These are phyloP conservation scores for Rutpela maculata DNA, from an alignment of 2,888 invertebrate genomes.

Conservation along the genomic window DNA sequence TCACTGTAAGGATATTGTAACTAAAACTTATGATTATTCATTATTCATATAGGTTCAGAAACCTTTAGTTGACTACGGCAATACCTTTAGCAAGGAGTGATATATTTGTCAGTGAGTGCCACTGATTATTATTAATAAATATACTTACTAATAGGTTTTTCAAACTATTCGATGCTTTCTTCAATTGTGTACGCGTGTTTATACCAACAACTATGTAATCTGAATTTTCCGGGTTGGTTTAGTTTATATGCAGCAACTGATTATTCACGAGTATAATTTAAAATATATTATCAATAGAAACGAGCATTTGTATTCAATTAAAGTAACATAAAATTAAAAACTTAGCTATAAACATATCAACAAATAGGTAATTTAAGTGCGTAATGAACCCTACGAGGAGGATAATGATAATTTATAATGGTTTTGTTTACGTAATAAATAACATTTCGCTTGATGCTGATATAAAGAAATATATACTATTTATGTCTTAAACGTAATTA, in stretches of 20 bases:
- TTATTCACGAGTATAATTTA: not conserved
- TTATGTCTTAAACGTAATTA: not conserved
- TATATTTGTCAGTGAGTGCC: too few relatives aligned
- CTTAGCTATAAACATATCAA: slow-evolving; percentile 1
- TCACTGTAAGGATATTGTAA: too few relatives aligned
- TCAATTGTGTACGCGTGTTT: too few relatives aligned
- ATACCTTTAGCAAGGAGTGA: too few relatives aligned
- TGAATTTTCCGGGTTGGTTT: not conserved
- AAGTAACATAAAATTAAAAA: not conserved
- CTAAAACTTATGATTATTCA: too few relatives aligned
- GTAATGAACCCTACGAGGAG: not conserved
- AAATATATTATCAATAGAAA: not conserved
- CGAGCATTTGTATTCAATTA: slow-evolving; percentile 1
- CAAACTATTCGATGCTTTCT: too few relatives aligned
- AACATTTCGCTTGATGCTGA: not conserved
- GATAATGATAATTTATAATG: slow-evolving; percentile 2
- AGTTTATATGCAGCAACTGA: not conserved
- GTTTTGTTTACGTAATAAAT: not conserved
- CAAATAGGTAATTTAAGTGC: slow-evolving; percentile 7
- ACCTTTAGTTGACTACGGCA: too few relatives aligned
- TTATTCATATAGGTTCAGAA: too few relatives aligned
- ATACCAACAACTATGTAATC: too few relatives aligned
- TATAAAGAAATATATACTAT: not conserved
- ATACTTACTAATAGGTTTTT: too few relatives aligned
- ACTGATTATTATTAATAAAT: too few relatives aligned